Percentiles rank a stretch among this genome's conserved stretches.
phyloP scores from a whole-genome alignment of 2,113 vertebrate genomes.

The Thunnus maccoyii region DNA sequence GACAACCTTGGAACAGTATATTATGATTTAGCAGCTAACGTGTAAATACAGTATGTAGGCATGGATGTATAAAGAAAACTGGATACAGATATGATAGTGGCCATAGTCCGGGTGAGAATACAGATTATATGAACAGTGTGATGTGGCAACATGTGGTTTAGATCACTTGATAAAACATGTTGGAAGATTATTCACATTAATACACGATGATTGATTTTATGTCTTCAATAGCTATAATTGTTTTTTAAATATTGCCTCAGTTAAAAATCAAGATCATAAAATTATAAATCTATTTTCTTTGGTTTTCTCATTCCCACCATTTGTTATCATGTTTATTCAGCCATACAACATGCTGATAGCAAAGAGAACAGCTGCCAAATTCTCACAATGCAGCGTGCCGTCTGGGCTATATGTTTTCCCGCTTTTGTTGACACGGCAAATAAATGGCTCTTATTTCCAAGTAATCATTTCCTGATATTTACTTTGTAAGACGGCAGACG shows the following conservation, averaged over 20 bases:
- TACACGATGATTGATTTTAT: neutral
- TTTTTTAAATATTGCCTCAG: neutral
- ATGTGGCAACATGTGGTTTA: neutral
- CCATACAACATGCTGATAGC: slow-evolving; percentile 40
- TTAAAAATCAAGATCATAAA: neutral
- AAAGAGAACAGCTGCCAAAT: slow-evolving; percentile 39
- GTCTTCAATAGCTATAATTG: neutral
- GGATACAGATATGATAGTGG: neutral
- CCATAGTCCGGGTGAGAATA: neutral
- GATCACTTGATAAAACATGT: neutral
- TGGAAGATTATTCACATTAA: neutral
- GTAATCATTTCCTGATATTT: slow-evolving; percentile 63
- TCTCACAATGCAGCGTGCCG: slow-evolving; percentile 56
- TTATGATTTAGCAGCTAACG: slow-evolving; percentile 17
- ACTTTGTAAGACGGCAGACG: slow-evolving; percentile 21
- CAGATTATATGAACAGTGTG: neutral
- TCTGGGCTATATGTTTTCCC: slow-evolving; percentile 41
- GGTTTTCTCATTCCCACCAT: slow-evolving; percentile 24
- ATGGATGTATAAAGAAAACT: too few relatives aligned
- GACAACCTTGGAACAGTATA: neutral
- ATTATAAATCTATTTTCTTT: neutral
- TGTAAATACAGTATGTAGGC: neutral
- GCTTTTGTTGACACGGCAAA: slow-evolving; percentile 64
- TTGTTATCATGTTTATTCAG: slow-evolving; percentile 66
- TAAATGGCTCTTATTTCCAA: slow-evolving; percentile 57